phyloP scores from a whole-genome alignment of 2,797 vertebrate genomes.

The Galagoides demidoff region DNA sequence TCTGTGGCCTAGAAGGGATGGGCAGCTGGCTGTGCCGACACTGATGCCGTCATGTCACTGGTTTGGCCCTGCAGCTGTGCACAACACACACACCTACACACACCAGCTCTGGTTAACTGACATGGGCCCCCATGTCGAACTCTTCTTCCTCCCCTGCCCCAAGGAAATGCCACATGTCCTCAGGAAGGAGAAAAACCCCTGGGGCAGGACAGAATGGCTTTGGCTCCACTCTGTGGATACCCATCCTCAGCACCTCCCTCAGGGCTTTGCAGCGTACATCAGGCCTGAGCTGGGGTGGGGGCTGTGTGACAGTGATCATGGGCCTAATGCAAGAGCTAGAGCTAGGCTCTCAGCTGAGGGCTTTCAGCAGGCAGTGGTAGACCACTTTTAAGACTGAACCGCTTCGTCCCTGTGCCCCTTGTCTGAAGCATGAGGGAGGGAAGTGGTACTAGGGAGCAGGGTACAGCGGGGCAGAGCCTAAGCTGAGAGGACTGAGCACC shows the following conservation, averaged over 20 bases:
- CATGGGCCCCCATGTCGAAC: background rate
- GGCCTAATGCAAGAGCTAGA: background rate
- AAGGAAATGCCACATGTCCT: background rate
- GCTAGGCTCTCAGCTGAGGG: background rate
- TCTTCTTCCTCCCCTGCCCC: background rate
- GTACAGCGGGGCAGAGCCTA: background rate
- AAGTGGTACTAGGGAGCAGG: background rate
- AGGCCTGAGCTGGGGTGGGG: background rate
- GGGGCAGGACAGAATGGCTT: background rate
- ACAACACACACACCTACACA: background rate
- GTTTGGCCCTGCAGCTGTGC: background rate
- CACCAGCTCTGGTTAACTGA: background rate
- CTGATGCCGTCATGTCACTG: background rate
- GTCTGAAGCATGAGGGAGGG: background rate
- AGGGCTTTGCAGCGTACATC: too few species aligned
- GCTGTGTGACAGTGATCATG: fast-evolving
- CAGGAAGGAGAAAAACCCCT: background rate
- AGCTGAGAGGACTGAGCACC: background rate
- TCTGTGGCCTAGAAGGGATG: background rate
- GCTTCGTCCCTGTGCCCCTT: background rate
- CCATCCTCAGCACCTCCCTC: background rate
- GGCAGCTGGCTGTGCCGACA: background rate
- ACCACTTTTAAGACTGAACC: background rate
- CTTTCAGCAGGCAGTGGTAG: background rate
- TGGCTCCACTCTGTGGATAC: background rate